phyloP scores from a whole-genome alignment of 2,113 vertebrate species.

The Oreochromis tanganicae region DNA sequence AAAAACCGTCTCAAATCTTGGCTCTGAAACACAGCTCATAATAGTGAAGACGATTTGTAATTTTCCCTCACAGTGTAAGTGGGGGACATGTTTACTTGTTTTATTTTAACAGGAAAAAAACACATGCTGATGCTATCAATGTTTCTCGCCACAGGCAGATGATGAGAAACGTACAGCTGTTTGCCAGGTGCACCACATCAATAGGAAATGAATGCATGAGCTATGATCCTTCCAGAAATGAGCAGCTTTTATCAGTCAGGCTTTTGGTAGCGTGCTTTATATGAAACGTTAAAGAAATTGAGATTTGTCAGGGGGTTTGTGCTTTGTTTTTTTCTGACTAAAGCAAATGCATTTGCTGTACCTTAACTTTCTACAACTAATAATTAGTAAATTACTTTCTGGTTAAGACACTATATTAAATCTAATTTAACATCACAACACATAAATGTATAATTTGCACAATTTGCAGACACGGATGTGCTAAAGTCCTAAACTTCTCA shows the following conservation, averaged over 20 bases:
- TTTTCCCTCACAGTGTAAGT: not conserved
- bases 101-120: not conserved
- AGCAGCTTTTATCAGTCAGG: not conserved
- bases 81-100: not conserved
- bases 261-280: not conserved
- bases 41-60: not conserved
- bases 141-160: not conserved
- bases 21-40: not conserved
- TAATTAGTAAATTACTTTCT: not conserved
- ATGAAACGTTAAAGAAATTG: not conserved
- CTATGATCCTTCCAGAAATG: not conserved
- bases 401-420: not conserved
- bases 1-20: not conserved
- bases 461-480: not conserved
- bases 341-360: not conserved
- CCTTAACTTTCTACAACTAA: not conserved
- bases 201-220: slow-evolving; percentile 9
- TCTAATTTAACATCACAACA: not conserved
- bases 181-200: not conserved
- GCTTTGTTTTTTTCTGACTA: not conserved
- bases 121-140: slow-evolving; percentile 6
- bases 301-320: not conserved
- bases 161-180: not conserved
- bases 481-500: not conserved
- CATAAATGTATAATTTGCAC: not conserved